Evolutionary conservation across 2,888 invertebrate species (phyloP), one percentile per base, ranked within the genome.

Genomic region (Chalcosyrphus nemorum): DNA sequence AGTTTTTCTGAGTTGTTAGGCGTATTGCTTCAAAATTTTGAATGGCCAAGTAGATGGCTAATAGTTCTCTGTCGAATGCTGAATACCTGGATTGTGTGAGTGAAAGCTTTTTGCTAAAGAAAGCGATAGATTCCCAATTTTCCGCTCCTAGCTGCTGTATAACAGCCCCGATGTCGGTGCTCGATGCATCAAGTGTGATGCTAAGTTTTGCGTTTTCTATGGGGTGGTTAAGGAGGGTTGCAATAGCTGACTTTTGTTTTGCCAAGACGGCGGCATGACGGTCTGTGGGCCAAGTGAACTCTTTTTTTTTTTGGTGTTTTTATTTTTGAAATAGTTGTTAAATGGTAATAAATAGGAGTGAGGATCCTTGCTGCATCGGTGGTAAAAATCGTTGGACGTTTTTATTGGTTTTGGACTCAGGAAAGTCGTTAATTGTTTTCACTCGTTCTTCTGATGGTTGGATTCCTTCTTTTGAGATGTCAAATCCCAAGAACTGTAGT

Each of bases 1-100:
- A 6, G 11, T 11, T 7, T 32, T 32, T 32, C 32, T n/a, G n/a
- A n/a, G n/a, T n/a, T n/a, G n/a, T n/a, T n/a, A n/a, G n/a, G n/a
- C n/a, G n/a, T n/a, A n/a, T n/a, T n/a, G n/a, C n/a, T n/a, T n/a
- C 9, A 32, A 32, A 32, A 7, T 32, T 7, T 11, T 32, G 32
- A 11, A 32, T 32, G 32, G 32, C 32, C 9, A 32, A 32, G 11
- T 32, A 59, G 87, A 77, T 71, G 6, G 50, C n/a, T 56, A 91
- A 88, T 0, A 29, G 11, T 29, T 52, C 29, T 3, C 52, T 27
- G 13, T 54, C 54, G 35, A 35, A 35, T 3, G 35, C 35, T 7
- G 35, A 52, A 13, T 52, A 52, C 52, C 52, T n/a, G 9, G 29
- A 29, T 17, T 54, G 29, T 5, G 56, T 35, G 35, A n/a, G 35